Evolutionary conservation across 1,140 invertebrate species (phyloP), one percentile per base, ranked within the genome.

Genomic region (Laupala kohalensis): DNA sequence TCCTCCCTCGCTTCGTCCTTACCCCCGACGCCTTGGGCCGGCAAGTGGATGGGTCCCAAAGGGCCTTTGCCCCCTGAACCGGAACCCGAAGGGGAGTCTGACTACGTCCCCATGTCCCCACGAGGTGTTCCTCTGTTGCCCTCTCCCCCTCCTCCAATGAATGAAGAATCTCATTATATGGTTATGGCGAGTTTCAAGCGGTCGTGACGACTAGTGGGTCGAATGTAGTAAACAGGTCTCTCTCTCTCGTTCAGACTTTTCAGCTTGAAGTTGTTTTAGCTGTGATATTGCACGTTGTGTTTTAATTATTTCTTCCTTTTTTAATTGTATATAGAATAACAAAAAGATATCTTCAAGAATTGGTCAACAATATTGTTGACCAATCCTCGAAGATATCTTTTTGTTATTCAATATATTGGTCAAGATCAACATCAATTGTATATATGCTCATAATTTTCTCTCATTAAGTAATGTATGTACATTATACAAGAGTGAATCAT

Each of bases 91-190:
- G 12, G 15, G 12, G 76, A 77, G 62, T 80, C 78, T 4, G 80
- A 79, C 71, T 82, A 82, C 37, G 79, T 82, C 64, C 76, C 78
- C 2, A 82, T 82, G 81, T 81, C 78, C 15, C 80, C 81, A 1
- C 75, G 79, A 19, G 37, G 37, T 4, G 37, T 4, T 0, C 37
- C 37, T 19, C 9, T 53, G 1, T 19, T 53, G 1, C 37, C 37
- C 19, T 4, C 37, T 53, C 2, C n/a, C 24, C 67, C 67, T 24
- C 26, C 28, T 15, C 25, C 26, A 9, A 6, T 68, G 3, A 73
- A 71, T 26, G 74, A 77, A 69, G 79, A 81, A 72, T 77, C 78
- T 67, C 75, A 80, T 69, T 82, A 82, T 24, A 78, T 81, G 74
- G 78, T 80, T 13, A 82, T 82, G 81, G 69, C 69, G 4, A 70